Base-by-base conservation (phyloP, 2,888 invertebrate species). In the Ephialtes manifestator region DNA sequence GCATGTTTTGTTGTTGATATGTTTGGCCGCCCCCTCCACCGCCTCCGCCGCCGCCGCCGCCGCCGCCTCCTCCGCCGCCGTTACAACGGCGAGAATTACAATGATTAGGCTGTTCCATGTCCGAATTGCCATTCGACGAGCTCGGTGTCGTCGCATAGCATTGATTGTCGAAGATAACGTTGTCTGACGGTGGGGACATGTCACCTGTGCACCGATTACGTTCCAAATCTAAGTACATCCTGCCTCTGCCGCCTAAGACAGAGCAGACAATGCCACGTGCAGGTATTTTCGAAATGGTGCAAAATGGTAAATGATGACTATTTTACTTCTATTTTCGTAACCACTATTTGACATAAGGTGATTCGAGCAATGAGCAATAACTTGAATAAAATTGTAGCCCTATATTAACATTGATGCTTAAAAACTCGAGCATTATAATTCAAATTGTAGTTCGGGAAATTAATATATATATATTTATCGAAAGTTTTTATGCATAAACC, bases 81-180 rank as follows among this genome's bases (percentile, higher is more conserved):
- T 93, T 93, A 85, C 92, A 93, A 94, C 90, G 93, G 63, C 91
- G 93, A 65, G 90, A 94, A 93, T 82, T 96, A 95, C 87, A 96
- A 95, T 85, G 96, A 88, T 96, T 96, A 55, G 94, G 93, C 91
- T 96, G 96, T 93, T 98, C 98, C 94, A 97, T 97, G 94, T 98
- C 98, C 48, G 97, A 98, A 95, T 98, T 98, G 80, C 98, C 98
- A 92, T 98, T 98, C 93, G 98, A 98, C 75, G 98, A 98, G 91
- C 98, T 98, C 18, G 98, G 98, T 53, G 98, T 98, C 60, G 98
- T 98, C 46, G 98, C 98, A 94, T 98, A 98, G 95, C 98, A 98
- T 94, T 98, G 98, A 95, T 98, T 98, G 96, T 98, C 98, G 94
- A 98, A 98, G 95, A 98, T 97, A 87, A 98, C 98, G 94, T 98